These are phyloP conservation scores for Astyanax mexicanus DNA, from an alignment of 2,797 vertebrate genomes.

Conservation along the genomic window DNA sequence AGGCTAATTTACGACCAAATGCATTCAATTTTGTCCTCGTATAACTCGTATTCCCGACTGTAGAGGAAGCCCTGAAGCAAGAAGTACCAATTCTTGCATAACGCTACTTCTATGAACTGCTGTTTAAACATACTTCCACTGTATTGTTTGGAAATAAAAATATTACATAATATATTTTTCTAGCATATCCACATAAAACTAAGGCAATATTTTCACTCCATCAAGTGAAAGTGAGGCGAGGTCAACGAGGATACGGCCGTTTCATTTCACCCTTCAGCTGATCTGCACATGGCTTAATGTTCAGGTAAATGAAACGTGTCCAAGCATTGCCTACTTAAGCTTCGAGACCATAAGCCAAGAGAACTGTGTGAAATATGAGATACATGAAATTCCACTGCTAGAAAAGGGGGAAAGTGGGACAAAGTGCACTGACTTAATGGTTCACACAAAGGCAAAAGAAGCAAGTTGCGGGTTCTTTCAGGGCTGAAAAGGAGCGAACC, in stretches of 20 bases:
- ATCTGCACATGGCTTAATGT: slow-evolving; percentile 67
- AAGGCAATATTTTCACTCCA: background rate
- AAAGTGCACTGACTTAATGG: slow-evolving; percentile 29
- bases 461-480: slow-evolving; percentile 63
- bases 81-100: too few relatives aligned
- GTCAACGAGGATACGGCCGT: slow-evolving; percentile 26
- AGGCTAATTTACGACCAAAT: too few relatives aligned
- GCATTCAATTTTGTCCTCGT: too few relatives aligned
- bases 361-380: slow-evolving; percentile 43
- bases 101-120: too few relatives aligned
- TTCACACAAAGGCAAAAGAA: slow-evolving; percentile 43
- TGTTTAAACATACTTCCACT: too few relatives aligned
- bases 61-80: too few relatives aligned
- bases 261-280: slow-evolving; percentile 33
- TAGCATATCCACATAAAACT: background rate
- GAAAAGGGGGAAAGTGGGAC: slow-evolving; percentile 15
- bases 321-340: slow-evolving; percentile 66
- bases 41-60: too few relatives aligned
- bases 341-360: slow-evolving; percentile 52
- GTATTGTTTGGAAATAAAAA: too few relatives aligned
- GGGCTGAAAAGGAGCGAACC: slow-evolving; percentile 47
- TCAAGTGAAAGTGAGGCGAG: slow-evolving; percentile 21
- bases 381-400: slow-evolving; percentile 60
- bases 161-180: too few relatives aligned
- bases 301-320: slow-evolving; percentile 67